Conservation (phyloP, 2,888 invertebrate genomes). For the Acanthosoma haemorrhoidale region DNA sequence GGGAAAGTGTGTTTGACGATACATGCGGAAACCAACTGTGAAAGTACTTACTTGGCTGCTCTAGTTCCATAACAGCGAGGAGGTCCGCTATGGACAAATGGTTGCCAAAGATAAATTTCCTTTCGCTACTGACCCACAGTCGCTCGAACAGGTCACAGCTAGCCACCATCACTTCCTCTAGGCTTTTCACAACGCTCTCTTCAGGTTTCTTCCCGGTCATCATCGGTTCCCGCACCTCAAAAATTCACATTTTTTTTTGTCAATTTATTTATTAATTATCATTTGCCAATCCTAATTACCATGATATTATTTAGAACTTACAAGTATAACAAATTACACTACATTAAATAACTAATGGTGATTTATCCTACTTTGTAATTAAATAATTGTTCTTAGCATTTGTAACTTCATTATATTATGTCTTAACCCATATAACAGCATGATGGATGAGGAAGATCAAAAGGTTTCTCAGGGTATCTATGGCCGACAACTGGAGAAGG, state of each 20-base stretch:
- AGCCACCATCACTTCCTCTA: conserved; percentile 42
- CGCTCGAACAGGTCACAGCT: conserved; percentile 44
- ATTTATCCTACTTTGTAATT: neutral
- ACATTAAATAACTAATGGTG: neutral
- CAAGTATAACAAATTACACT: neutral
- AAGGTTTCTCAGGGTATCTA: too few relatives aligned
- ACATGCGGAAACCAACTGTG: too few relatives aligned
- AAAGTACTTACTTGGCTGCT: conserved; percentile 47
- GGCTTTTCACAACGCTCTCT: conserved; percentile 21
- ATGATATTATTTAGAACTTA: neutral
- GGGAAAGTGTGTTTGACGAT: too few relatives aligned
- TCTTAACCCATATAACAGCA: too few relatives aligned
- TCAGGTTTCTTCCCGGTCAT: neutral
- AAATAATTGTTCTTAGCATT: too few relatives aligned
- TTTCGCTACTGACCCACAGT: conserved; percentile 43
- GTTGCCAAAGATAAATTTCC: conserved; percentile 44
- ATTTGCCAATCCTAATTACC: neutral
- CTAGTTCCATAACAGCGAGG: conserved; percentile 47
- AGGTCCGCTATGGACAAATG: conserved; percentile 48
- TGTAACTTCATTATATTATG: too few relatives aligned
- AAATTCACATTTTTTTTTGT: neutral
- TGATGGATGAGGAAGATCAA: too few relatives aligned
- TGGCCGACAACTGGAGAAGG: too few relatives aligned
- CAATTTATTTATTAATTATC: neutral
- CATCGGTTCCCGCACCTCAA: conserved; percentile 11